These are phyloP conservation scores for Coenobita brevimanus DNA, from an alignment of 1,140 invertebrate species.

Conservation along the genomic window DNA sequence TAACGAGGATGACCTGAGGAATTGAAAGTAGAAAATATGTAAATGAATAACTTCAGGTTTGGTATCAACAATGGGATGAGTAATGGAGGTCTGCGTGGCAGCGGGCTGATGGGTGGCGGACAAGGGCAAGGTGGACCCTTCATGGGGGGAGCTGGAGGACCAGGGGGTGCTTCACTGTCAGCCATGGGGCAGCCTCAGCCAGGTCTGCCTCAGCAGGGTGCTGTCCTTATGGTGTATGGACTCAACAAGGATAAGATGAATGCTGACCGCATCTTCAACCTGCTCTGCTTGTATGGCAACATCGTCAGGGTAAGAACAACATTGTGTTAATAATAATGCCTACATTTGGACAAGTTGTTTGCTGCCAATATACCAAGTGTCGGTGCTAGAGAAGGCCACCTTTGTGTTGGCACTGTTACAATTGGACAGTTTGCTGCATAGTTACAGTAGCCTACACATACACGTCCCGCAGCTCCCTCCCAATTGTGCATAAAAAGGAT, in stretches of 20 bases:
- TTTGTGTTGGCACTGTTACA: too few relatives aligned
- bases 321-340: too few relatives aligned
- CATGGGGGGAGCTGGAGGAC: conserved; percentile 71
- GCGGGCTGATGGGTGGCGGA: conserved; percentile 69
- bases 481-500: too few relatives aligned
- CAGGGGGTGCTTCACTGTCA: conserved; percentile 71
- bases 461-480: too few relatives aligned
- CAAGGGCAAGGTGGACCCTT: conserved; percentile 68
- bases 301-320: conserved; percentile 90
- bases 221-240: conserved; percentile 98
- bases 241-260: conserved; percentile 94
- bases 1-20: too few relatives aligned
- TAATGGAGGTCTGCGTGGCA: conserved; percentile 59
- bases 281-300: conserved; percentile 99
- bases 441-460: too few relatives aligned
- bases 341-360: too few relatives aligned
- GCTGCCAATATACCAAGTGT: too few relatives aligned
- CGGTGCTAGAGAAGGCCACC: too few relatives aligned
- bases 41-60: conserved; percentile 35
- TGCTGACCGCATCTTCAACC: conserved; percentile 97
- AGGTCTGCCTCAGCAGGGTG: conserved; percentile 81
- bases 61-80: conserved; percentile 58
- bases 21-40: too few relatives aligned
- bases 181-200: conserved; percentile 70
- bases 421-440: too few relatives aligned